Conservation (phyloP, 2,888 invertebrate genomes). For the Hirtodrosophila cameraria region DNA sequence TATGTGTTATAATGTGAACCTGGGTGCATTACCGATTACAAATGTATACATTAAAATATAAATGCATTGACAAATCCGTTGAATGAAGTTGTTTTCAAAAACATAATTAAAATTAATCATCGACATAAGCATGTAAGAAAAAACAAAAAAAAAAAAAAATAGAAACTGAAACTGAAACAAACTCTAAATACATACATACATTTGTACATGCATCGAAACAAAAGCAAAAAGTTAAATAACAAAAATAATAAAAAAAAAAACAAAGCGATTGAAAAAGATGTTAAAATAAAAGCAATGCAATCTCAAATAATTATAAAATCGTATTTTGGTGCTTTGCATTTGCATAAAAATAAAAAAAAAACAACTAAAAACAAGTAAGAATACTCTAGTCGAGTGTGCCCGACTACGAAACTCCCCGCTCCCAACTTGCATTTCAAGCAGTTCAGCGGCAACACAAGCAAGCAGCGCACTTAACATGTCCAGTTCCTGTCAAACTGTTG, state of each 20-base stretch:
- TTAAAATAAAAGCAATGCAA: too few species aligned
- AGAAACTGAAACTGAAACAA: conserved; percentile 9
- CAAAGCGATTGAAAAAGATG: conserved; percentile 30
- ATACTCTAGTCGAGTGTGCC: too few species aligned
- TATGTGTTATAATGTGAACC: not conserved
- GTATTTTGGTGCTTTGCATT: conserved; percentile 16
- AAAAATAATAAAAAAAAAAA: conserved; percentile 7
- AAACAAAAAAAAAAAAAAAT: conserved; percentile 3
- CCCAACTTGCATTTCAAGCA: too few species aligned
- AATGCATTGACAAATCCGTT: conserved; percentile 18
- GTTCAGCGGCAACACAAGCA: too few species aligned
- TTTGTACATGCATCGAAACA: not conserved
- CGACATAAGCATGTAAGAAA: not conserved
- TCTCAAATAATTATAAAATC: conserved; percentile 1
- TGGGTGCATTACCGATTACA: conserved; percentile 2
- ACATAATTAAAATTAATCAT: conserved; percentile 29
- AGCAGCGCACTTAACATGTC: too few species aligned
- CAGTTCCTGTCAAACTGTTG: too few species aligned
- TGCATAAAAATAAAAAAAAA: conserved; percentile 35
- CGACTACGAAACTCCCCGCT: too few species aligned
- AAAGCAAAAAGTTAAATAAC: conserved; percentile 22
- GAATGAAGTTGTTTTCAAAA: conserved; percentile 38
- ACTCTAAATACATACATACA: conserved; percentile 6
- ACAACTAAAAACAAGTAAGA: too few species aligned
- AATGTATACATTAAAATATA: conserved; percentile 4